A percentile compares a stretch with the other conserved stretches of the same genome.
Conservation (phyloP, 2,888 invertebrate genomes). For the Sphaerophoria rueppellii region DNA sequence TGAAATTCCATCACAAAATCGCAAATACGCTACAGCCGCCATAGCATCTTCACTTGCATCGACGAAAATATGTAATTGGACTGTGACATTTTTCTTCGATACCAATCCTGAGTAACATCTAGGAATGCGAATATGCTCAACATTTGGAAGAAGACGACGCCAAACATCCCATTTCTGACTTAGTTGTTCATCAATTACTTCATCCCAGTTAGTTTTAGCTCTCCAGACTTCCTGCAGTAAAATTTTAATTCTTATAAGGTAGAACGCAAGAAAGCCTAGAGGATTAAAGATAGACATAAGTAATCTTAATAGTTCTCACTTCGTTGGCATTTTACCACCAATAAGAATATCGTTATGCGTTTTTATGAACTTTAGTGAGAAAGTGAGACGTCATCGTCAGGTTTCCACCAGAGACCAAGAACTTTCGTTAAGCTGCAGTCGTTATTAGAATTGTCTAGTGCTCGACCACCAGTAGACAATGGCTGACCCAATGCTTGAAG, state of each 20-base stretch:
- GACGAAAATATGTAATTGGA: not conserved
- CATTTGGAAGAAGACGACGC: conserved; percentile 26
- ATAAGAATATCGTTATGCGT: not conserved
- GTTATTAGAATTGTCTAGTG: conserved; percentile 10
- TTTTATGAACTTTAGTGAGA: not conserved
- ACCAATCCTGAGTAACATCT: conserved; percentile 48
- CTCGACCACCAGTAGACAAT: conserved; percentile 18
- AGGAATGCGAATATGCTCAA: conserved; percentile 48
- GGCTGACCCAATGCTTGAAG: conserved; percentile 26
- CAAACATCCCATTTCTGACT: conserved; percentile 54
- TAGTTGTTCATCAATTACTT: not conserved
- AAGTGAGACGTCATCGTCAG: not conserved
- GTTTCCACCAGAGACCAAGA: not conserved
- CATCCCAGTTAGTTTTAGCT: not conserved
- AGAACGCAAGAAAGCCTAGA: not conserved
- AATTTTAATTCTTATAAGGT: not conserved
- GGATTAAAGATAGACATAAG: conserved; percentile 4
- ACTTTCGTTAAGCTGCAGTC: not conserved
- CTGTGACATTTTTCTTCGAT: not conserved
- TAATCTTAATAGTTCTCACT: not conserved
- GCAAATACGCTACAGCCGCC: conserved; percentile 1
- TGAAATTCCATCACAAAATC: conserved; percentile 2
- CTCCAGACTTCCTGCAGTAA: not conserved
- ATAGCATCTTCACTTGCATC: conserved; percentile 5
- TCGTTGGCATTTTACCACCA: not conserved